Percentiles rank a stretch among this genome's conserved stretches.
Conservation (phyloP, 2,888 invertebrate genomes). For the Odontocerum albicorne region DNA sequence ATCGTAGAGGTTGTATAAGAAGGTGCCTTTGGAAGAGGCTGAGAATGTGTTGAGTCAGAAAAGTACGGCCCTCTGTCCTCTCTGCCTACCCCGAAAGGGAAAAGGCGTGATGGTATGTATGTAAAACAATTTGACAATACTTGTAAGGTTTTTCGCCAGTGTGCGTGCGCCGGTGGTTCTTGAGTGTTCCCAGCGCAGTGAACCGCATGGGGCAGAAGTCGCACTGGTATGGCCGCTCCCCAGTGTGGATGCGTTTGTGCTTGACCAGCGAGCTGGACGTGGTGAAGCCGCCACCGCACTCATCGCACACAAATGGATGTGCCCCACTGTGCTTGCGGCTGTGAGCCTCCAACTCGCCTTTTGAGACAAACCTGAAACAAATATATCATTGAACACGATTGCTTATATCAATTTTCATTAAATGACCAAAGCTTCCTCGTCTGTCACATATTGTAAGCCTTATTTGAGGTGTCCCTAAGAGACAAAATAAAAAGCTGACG, state of each 20-base stretch:
- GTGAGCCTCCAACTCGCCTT: slow-evolving; percentile 60
- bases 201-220: slow-evolving; percentile 61
- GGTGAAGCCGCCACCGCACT: slow-evolving; percentile 59
- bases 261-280: slow-evolving; percentile 61
- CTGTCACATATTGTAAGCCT: too few relatives aligned
- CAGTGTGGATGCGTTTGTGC: slow-evolving; percentile 60
- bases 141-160: slow-evolving; percentile 62
- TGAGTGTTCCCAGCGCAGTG: slow-evolving; percentile 58
- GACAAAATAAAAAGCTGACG: too few relatives aligned
- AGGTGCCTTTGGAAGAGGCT: too few relatives aligned
- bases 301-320: slow-evolving; percentile 61
- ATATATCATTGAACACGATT: neutral
- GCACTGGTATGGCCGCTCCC: slow-evolving; percentile 61
- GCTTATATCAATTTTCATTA: neutral
- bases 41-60: too few relatives aligned
- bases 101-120: too few relatives aligned
- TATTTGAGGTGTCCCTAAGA: too few relatives aligned
- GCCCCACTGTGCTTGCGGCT: slow-evolving; percentile 61
- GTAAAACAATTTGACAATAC: too few relatives aligned
- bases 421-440: neutral
- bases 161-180: slow-evolving; percentile 60
- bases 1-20: too few relatives aligned
- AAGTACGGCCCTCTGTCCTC: too few relatives aligned
- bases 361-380: slow-evolving; percentile 47
- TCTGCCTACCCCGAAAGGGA: too few relatives aligned